phyloP scores from a whole-genome alignment of 2,888 invertebrate species.

The Leucoptera coffeella region DNA sequence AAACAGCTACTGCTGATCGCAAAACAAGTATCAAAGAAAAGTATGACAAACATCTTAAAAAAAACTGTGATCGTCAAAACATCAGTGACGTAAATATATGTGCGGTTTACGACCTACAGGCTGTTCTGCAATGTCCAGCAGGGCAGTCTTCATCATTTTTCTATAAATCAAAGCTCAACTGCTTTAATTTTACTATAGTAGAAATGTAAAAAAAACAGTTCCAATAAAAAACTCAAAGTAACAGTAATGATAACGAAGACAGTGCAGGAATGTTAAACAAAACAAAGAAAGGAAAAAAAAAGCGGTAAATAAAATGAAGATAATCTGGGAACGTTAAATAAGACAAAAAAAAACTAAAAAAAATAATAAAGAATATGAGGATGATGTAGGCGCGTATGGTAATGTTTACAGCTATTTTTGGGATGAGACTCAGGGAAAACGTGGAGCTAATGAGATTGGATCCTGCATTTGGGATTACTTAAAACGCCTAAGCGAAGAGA shows the following conservation, averaged over 20 bases:
- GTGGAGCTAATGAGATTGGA: slow-evolving; percentile 3
- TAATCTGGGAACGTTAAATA: too few species aligned
- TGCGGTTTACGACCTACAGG: slow-evolving; percentile 9
- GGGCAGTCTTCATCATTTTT: slow-evolving; percentile 5
- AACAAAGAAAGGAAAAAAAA: too few species aligned
- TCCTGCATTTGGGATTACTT: slow-evolving; percentile 2
- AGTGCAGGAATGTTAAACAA: too few species aligned
- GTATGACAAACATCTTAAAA: slow-evolving; percentile 8
- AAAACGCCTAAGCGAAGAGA: slow-evolving; percentile 1
- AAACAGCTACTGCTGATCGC: slow-evolving; percentile 4
- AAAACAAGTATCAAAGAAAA: slow-evolving; percentile 7
- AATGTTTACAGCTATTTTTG: slow-evolving; percentile 2
- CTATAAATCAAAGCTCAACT: slow-evolving; percentile 8
- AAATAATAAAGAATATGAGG: neutral
- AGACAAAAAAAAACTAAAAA: too few species aligned
- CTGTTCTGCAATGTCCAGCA: slow-evolving; percentile 8
- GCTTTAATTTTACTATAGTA: slow-evolving; percentile 7
- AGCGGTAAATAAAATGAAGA: too few species aligned
- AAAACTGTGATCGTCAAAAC: slow-evolving; percentile 9
- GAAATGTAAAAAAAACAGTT: slow-evolving; percentile 5
- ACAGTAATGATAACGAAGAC: neutral
- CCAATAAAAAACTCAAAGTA: neutral
- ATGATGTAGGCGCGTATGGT: neutral
- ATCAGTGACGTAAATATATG: too few species aligned
- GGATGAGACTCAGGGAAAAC: slow-evolving; percentile 2